A percentile compares a stretch with the other conserved stretches of the same genome.
Evolutionary conservation across 2,797 vertebrate species (phyloP).

Genomic region (Hydrocynus forskahlii): DNA sequence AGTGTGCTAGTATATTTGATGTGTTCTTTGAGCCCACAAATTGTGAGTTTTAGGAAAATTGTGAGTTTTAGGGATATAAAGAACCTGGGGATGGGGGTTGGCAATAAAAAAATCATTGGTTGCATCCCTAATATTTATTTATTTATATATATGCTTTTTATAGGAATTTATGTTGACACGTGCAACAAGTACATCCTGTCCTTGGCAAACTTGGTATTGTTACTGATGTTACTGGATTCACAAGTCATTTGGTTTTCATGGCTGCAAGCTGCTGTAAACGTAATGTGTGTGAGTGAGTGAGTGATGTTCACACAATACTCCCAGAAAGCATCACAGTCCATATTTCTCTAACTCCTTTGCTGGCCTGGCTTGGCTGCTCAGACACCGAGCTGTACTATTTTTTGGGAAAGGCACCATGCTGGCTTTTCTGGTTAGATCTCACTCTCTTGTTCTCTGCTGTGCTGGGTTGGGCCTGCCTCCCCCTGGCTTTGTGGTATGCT

Average conservation of each 20-base stretch:
- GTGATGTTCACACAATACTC: slow-evolving; percentile 40
- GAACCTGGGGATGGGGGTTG: too few species aligned
- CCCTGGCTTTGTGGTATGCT: slow-evolving; percentile 54
- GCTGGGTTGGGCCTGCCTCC: slow-evolving; percentile 45
- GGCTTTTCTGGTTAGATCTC: slow-evolving; percentile 56
- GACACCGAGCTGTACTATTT: slow-evolving; percentile 40
- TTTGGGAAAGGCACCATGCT: slow-evolving; percentile 56
- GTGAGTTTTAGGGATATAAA: too few species aligned
- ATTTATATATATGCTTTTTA: too few species aligned
- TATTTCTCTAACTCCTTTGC: slow-evolving; percentile 49
- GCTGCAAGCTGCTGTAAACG: slow-evolving; percentile 10
- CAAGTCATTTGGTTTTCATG: not conserved
- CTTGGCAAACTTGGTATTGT: not conserved
- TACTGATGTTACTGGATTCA: slow-evolving; percentile 22
- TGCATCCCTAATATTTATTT: too few species aligned
- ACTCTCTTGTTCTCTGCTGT: slow-evolving; percentile 51
- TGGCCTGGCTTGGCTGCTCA: slow-evolving; percentile 39
- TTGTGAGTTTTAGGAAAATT: too few species aligned
- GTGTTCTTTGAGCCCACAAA: too few species aligned
- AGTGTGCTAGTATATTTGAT: too few species aligned
- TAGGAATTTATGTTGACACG: not conserved
- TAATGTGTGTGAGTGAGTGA: slow-evolving; percentile 28
- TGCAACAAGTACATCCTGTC: not conserved
- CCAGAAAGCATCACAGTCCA: slow-evolving; percentile 39
- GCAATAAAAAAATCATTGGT: too few species aligned